phyloP scores from a whole-genome alignment of 2,888 invertebrate genomes.

The Boloria selene region DNA sequence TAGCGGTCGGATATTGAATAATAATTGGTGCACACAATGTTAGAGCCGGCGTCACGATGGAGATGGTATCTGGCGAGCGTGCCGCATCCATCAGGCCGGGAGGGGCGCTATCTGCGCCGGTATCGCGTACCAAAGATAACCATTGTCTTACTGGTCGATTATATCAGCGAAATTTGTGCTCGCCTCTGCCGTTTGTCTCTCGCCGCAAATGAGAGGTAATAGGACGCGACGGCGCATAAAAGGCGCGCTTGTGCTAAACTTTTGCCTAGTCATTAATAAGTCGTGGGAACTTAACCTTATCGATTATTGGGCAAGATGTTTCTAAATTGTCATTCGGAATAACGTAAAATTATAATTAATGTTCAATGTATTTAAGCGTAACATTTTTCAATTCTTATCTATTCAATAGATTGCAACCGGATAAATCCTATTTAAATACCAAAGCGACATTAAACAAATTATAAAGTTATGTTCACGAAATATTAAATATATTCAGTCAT shows the following conservation, averaged over 20 bases:
- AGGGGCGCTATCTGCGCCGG: conserved; percentile 62
- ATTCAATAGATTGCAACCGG: background rate
- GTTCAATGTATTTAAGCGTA: background rate
- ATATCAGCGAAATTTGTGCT: conserved; percentile 79
- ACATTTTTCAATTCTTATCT: background rate
- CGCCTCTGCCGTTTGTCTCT: conserved; percentile 75
- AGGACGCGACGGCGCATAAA: conserved; percentile 66
- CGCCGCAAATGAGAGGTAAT: conserved; percentile 78
- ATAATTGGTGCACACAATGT: conserved; percentile 76
- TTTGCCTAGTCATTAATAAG: conserved; percentile 76
- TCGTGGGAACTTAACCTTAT: conserved; percentile 65
- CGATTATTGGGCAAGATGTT: conserved; percentile 27
- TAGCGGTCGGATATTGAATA: conserved; percentile 67
- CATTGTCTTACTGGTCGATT: conserved; percentile 63
- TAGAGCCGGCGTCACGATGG: conserved; percentile 64
- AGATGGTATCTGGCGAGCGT: conserved; percentile 76
- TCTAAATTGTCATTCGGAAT: conserved; percentile 14
- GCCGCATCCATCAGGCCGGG: conserved; percentile 76
- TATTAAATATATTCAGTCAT: conserved; percentile 29
- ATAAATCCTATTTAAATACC: conserved; percentile 11
- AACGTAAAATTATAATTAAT: background rate
- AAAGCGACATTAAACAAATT: conserved; percentile 21
- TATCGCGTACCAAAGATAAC: conserved; percentile 74
- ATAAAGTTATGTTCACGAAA: conserved; percentile 21
- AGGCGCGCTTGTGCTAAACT: conserved; percentile 68